A percentile compares a stretch with the other conserved stretches of the same genome.
Evolutionary conservation across 1,140 invertebrate genomes (phyloP).

Genomic region (Oscheius sp.): DNA sequence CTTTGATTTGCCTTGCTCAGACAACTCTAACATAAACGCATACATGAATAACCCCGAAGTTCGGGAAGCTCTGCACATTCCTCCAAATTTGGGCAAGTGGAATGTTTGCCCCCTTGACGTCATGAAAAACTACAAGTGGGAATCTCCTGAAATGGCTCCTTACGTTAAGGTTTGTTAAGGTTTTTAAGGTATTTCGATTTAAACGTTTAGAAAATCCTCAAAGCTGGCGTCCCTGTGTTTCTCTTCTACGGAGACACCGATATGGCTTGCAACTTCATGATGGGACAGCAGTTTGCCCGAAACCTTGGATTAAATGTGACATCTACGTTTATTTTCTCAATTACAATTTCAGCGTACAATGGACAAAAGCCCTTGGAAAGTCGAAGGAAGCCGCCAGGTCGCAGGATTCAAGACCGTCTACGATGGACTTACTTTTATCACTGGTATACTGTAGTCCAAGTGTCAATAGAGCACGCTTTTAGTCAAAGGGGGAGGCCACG

Average conservation of each 20-base stretch:
- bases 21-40: slow-evolving; percentile 54
- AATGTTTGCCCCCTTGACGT: slow-evolving; percentile 60
- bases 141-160: slow-evolving; percentile 55
- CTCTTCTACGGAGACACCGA: slow-evolving; percentile 69
- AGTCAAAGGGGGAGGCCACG: slow-evolving; percentile 61
- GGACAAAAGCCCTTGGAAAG: slow-evolving; percentile 59
- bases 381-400: slow-evolving; percentile 52
- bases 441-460: slow-evolving; percentile 3
- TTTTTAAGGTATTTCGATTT: too few relatives aligned
- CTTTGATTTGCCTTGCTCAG: slow-evolving; percentile 59
- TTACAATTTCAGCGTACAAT: slow-evolving; percentile 42
- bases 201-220: slow-evolving; percentile 59
- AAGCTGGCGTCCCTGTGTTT: slow-evolving; percentile 61
- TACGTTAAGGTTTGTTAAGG: too few relatives aligned
- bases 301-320: slow-evolving; percentile 49
- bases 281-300: slow-evolving; percentile 56
- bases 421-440: slow-evolving; percentile 56
- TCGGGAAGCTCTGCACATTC: slow-evolving; percentile 56
- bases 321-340: too few relatives aligned
- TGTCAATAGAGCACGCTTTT: neutral
- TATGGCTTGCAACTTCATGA: slow-evolving; percentile 66
- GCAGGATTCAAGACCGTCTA: slow-evolving; percentile 61
- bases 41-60: slow-evolving; percentile 58
- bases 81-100: slow-evolving; percentile 52
- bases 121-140: slow-evolving; percentile 51